These are phyloP conservation scores for Apodemus speciosus DNA, from an alignment of 2,113 vertebrate species.

Conservation along the genomic window DNA sequence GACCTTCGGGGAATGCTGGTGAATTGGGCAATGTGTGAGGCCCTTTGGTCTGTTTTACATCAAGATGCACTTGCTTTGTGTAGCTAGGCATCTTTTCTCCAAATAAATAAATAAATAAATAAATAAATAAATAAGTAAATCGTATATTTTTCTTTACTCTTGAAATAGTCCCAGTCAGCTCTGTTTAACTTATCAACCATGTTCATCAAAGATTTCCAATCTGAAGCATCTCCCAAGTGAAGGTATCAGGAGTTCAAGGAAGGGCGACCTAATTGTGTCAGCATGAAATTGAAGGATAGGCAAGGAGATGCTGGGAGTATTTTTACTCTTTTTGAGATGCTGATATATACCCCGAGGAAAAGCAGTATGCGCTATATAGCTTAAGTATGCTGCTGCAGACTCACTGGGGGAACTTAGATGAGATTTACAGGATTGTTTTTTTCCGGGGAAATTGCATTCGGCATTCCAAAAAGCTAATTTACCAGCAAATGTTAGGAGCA, in stretches of 20 bases:
- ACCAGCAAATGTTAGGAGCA: constrained; percentile 24
- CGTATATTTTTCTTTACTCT: neutral
- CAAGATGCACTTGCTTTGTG: neutral
- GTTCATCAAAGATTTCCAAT: neutral
- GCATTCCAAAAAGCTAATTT: constrained; percentile 60
- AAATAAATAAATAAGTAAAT: neutral
- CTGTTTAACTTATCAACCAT: neutral
- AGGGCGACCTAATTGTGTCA: neutral
- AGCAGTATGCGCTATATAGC: neutral
- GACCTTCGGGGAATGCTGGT: neutral
- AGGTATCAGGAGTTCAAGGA: neutral
- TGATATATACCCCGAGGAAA: constrained; percentile 17
- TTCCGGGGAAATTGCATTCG: constrained; percentile 25
- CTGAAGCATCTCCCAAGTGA: neutral
- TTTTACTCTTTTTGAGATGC: neutral
- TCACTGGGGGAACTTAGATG: neutral
- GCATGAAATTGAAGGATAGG: neutral
- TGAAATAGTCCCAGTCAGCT: neutral
- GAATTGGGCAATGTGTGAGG: neutral
- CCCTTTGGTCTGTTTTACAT: neutral
- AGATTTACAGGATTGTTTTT: constrained; percentile 59
- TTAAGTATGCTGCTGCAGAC: neutral
- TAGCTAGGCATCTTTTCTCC: neutral
- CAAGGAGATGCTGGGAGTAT: neutral
- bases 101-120: neutral